Conservation (phyloP, 2,797 vertebrate species). For the Helostoma temminkii region DNA sequence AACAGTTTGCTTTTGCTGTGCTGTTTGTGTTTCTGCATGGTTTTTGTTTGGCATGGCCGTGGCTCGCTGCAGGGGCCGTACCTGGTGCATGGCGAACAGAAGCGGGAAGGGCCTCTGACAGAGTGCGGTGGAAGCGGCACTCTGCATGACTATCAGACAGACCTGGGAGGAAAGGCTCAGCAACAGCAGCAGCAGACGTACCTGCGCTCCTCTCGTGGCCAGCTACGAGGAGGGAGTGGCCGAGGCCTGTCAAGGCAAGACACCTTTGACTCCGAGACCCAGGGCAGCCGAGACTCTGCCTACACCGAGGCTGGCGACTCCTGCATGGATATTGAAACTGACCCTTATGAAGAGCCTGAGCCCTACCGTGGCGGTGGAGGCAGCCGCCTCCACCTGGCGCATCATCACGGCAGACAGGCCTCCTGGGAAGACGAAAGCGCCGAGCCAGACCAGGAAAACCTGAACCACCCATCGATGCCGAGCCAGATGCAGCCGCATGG, state of each 20-base stretch:
- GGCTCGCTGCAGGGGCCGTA: constrained; percentile 89
- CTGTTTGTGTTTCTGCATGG: constrained; percentile 82
- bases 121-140: constrained; percentile 83
- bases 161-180: constrained; percentile 84
- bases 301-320: constrained; percentile 94
- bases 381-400: constrained; percentile 77
- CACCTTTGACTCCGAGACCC: constrained; percentile 94
- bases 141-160: constrained; percentile 87
- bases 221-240: constrained; percentile 79
- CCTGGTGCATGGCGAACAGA: constrained; percentile 91
- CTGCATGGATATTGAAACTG: constrained; percentile 95
- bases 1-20: constrained; percentile 69
- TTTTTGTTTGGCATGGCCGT: constrained; percentile 71
- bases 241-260: constrained; percentile 92
- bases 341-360: constrained; percentile 92
- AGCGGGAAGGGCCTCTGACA: constrained; percentile 84
- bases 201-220: constrained; percentile 83
- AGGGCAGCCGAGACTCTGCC: constrained; percentile 93
- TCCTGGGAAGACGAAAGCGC: constrained; percentile 90
- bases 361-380: constrained; percentile 83
- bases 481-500: constrained; percentile 82
- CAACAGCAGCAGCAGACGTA: constrained; percentile 80
- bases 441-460: constrained; percentile 89
- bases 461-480: constrained; percentile 83
- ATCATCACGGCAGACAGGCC: constrained; percentile 86